Percentiles rank a stretch among this genome's conserved stretches.
phyloP scores from a whole-genome alignment of 2,797 vertebrate genomes.

The Acanthurus tractus region DNA sequence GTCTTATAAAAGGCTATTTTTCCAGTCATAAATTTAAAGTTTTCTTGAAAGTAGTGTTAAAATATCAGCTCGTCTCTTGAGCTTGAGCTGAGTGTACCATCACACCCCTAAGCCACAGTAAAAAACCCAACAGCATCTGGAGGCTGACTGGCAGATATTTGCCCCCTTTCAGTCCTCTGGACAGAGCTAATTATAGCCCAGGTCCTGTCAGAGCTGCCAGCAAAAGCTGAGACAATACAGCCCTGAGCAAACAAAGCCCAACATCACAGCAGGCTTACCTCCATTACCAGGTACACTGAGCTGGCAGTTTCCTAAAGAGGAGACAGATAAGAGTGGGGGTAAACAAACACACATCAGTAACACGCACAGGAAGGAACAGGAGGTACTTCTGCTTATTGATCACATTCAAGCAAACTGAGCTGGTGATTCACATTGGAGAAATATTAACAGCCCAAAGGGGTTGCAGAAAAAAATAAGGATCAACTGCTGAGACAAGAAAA shows the following conservation, averaged over 20 bases:
- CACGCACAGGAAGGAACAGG: conserved; percentile 55
- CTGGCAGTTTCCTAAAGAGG: conserved; percentile 92
- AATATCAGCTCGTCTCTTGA: too few species aligned
- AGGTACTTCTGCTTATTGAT: conserved; percentile 17
- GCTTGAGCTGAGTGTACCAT: too few species aligned
- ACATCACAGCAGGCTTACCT: conserved; percentile 88
- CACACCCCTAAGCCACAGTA: not conserved
- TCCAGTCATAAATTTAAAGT: too few species aligned
- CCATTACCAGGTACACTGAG: conserved; percentile 99
- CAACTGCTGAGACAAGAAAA: not conserved
- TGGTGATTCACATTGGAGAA: not conserved
- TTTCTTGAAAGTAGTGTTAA: too few species aligned
- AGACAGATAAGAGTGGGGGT: conserved; percentile 46
- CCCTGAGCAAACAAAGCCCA: conserved; percentile 65
- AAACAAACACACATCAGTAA: conserved; percentile 65
- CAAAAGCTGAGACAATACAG: conserved; percentile 61
- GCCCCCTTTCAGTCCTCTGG: conserved; percentile 44
- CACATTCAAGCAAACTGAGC: conserved; percentile 21
- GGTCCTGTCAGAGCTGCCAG: conserved; percentile 45
- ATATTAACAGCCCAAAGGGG: not conserved
- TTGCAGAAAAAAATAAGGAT: not conserved
- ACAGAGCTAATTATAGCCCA: conserved; percentile 67
- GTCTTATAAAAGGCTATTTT: too few species aligned
- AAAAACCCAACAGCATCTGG: conserved; percentile 14
- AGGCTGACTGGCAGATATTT: conserved; percentile 28